A percentile compares a stretch with the other conserved stretches of the same genome.
Evolutionary conservation across 1,140 invertebrate species (phyloP).

Genomic region (Dolichoris vasculosae): DNA sequence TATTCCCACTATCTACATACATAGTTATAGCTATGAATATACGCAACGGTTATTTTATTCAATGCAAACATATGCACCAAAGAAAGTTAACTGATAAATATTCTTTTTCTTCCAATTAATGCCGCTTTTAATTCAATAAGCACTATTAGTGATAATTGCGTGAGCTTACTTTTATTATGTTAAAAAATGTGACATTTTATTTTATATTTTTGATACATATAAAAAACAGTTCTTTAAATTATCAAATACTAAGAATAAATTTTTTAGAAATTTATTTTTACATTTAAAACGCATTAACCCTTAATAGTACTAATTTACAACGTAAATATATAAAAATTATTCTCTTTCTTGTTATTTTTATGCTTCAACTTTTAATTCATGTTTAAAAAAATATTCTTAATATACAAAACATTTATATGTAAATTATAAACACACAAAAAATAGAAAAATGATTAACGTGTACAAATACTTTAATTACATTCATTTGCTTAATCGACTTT

Average conservation of each 20-base stretch:
- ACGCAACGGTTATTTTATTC: background rate
- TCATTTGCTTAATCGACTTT: background rate
- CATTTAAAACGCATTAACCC: no score
- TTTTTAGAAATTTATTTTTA: no score
- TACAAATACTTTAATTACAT: background rate
- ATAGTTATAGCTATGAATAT: background rate
- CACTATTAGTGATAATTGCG: background rate
- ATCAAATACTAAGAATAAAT: no score
- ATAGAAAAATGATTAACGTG: background rate
- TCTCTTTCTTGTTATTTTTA: no score
- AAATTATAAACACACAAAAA: background rate
- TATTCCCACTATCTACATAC: background rate
- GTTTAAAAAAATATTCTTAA: no score
- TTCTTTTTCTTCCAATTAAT: background rate
- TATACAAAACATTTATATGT: background rate
- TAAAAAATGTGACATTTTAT: no score
- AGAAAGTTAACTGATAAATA: background rate
- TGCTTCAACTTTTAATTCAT: no score
- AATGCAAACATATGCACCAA: background rate
- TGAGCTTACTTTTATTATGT: background rate
- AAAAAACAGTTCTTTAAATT: no score
- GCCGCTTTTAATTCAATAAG: background rate
- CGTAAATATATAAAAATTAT: no score
- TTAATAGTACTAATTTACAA: no score
- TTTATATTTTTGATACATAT: no score